Evolutionary conservation across 1,140 invertebrate genomes (phyloP), one percentile per base, ranked within the genome.

Genomic region (Aphidius ervi): DNA sequence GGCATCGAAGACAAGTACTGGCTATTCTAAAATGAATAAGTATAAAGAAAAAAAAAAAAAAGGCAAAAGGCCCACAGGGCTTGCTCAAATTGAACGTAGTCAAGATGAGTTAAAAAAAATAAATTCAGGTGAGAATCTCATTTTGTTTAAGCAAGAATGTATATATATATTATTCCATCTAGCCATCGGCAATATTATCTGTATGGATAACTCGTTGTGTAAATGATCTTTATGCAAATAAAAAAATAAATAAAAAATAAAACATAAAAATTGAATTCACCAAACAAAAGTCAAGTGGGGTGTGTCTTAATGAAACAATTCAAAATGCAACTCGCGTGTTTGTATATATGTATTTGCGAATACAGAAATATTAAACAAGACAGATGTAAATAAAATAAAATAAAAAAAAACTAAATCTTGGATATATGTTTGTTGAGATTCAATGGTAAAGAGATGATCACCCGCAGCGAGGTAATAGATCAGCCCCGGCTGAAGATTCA

Each of bases 101-200:
- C 39, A 46, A 45, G 60, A 56, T 59, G 63, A 56, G 58, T 59
- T 57, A 41, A 56, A 31, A 31, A 46, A 56, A 63, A 65, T 61
- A 63, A 63, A 61, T 65, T 61, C 61, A 65, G 61, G 64, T 60
- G 57, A 61, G 58, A 40, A 46, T 37, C 48, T 53, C 45, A 53
- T 43, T 50, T 56, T 41, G 46, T 59, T 40, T 48, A 43, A 48
- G 62, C 50, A 50, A 41, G 50, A 58, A 56, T 54, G 31, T 58
- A 16, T 16, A 16, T 54, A 41, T 58, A 16, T 16, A 16, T 16
- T 16, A 16, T 16, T 16, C 16, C 16, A 16, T 16, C 16, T 16
- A 45, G 20, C 50, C 42, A 41, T 31, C 9, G 50, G 56, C 56
- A 46, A 7, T 23, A 40, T 40, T 16, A 16, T 16, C 16, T 53